A percentile compares a stretch with the other conserved stretches of the same genome.
Evolutionary conservation across 2,888 invertebrate species (phyloP).

Genomic region (Brenthis daphne): DNA sequence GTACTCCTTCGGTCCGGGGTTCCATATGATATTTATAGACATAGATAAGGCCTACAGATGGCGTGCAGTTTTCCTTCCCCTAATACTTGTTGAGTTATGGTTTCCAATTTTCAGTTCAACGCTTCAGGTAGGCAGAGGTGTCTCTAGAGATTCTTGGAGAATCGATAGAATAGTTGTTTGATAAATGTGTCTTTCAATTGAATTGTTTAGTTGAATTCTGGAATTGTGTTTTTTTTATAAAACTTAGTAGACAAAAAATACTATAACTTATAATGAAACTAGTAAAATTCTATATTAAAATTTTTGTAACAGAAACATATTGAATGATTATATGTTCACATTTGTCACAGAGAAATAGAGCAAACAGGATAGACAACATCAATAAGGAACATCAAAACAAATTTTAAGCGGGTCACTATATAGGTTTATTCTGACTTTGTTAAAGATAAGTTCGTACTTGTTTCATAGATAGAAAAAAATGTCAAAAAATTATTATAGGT

Average conservation of each 20-base stretch:
- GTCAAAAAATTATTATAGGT: too few species aligned
- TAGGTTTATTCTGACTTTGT: too few species aligned
- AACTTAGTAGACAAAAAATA: neutral
- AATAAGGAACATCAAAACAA: too few species aligned
- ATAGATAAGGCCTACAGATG: conserved; percentile 81
- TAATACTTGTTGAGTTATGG: conserved; percentile 81
- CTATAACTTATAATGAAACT: neutral
- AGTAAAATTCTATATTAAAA: too few species aligned
- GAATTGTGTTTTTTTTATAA: neutral
- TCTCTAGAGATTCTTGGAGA: conserved; percentile 49
- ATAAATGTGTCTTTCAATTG: conserved; percentile 34
- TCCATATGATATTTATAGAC: conserved; percentile 73
- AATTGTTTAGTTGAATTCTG: conserved; percentile 22
- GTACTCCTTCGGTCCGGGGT: conserved; percentile 70
- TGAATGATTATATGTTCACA: too few species aligned
- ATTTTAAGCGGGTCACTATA: too few species aligned
- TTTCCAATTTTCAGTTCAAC: conserved; percentile 77
- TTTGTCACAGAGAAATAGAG: too few species aligned
- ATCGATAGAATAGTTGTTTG: conserved; percentile 35
- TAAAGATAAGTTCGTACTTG: too few species aligned
- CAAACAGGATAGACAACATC: too few species aligned
- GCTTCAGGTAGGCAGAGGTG: conserved; percentile 64
- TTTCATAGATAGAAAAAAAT: too few species aligned
- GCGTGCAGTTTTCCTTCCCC: conserved; percentile 78
- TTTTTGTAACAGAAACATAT: too few species aligned